Conservation (phyloP, 2,113 vertebrate genomes). For the Cheilinus undulatus region DNA sequence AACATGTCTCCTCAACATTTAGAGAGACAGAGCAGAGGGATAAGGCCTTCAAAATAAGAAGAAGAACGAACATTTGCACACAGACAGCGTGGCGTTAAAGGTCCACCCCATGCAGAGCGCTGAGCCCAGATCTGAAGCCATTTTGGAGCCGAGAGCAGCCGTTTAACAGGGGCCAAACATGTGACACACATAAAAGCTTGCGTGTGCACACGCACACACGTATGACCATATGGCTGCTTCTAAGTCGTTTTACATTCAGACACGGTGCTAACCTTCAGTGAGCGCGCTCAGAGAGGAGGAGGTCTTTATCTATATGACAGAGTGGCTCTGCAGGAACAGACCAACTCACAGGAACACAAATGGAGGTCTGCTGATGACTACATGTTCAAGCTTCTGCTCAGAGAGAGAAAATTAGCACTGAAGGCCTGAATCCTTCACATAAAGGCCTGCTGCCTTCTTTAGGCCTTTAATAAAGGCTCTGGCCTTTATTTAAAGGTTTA, state of each 20-base stretch:
- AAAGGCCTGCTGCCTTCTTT: too few relatives aligned
- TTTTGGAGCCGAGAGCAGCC: slow-evolving; percentile 61
- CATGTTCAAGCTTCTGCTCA: too few relatives aligned
- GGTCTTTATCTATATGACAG: slow-evolving; percentile 8
- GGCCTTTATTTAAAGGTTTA: too few relatives aligned
- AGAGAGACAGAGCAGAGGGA: too few relatives aligned
- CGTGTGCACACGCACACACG: neutral
- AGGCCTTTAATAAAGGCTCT: too few relatives aligned
- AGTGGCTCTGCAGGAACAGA: neutral
- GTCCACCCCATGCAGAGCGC: slow-evolving; percentile 24
- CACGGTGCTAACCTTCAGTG: neutral
- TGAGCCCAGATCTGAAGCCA: slow-evolving; percentile 59
- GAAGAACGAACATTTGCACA: neutral
- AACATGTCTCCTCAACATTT: neutral
- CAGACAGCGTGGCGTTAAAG: slow-evolving; percentile 24
- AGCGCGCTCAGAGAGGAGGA: neutral
- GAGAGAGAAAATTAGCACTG: too few relatives aligned
- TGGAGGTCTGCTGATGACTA: too few relatives aligned
- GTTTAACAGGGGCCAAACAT: slow-evolving; percentile 47
- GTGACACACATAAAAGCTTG: slow-evolving; percentile 47
- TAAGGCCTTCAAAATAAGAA: neutral
- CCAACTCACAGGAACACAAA: neutral
- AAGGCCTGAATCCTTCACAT: too few relatives aligned
- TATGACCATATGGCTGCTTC: slow-evolving; percentile 53
- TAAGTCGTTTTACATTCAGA: slow-evolving; percentile 8